phyloP scores from a whole-genome alignment of 2,888 invertebrate genomes.

The Shargacucullia verbasci region DNA sequence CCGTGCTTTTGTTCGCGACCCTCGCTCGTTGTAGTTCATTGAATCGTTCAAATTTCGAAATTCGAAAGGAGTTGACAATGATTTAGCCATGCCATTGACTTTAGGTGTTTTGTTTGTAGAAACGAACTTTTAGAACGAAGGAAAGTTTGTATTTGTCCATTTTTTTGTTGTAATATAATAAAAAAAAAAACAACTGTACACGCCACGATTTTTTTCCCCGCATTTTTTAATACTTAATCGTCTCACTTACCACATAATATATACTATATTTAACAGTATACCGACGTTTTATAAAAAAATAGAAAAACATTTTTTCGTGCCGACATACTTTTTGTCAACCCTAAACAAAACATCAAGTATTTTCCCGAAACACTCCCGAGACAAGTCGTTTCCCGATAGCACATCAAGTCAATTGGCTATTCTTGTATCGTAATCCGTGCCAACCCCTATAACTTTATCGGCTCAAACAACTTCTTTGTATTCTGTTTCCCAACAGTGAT shows the following conservation, averaged over 20 bases:
- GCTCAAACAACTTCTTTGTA: slow-evolving; percentile 16
- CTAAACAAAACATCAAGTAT: too few species aligned
- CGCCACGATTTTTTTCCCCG: too few species aligned
- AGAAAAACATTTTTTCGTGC: too few species aligned
- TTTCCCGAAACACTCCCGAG: too few species aligned
- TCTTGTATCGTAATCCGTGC: slow-evolving; percentile 16
- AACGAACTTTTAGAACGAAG: background rate
- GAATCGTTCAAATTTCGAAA: slow-evolving; percentile 53
- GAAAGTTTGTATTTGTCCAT: too few species aligned
- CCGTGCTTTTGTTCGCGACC: slow-evolving; percentile 64
- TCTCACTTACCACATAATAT: too few species aligned
- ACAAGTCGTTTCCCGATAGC: slow-evolving; percentile 7
- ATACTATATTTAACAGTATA: too few species aligned
- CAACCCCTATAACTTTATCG: slow-evolving; percentile 10
- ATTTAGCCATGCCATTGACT: slow-evolving; percentile 36
- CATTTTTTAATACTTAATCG: too few species aligned
- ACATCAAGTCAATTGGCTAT: slow-evolving; percentile 12
- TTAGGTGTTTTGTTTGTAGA: slow-evolving; percentile 15
- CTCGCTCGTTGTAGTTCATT: slow-evolving; percentile 53
- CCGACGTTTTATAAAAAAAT: too few species aligned
- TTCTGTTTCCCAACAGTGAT: background rate
- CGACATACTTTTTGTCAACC: too few species aligned
- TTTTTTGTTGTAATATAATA: too few species aligned
- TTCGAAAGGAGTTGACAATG: slow-evolving; percentile 17
- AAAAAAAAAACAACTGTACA: too few species aligned